Percentiles rank a stretch among this genome's conserved stretches.
Conservation (phyloP, 2,113 vertebrate genomes). For the Caretta caretta region DNA sequence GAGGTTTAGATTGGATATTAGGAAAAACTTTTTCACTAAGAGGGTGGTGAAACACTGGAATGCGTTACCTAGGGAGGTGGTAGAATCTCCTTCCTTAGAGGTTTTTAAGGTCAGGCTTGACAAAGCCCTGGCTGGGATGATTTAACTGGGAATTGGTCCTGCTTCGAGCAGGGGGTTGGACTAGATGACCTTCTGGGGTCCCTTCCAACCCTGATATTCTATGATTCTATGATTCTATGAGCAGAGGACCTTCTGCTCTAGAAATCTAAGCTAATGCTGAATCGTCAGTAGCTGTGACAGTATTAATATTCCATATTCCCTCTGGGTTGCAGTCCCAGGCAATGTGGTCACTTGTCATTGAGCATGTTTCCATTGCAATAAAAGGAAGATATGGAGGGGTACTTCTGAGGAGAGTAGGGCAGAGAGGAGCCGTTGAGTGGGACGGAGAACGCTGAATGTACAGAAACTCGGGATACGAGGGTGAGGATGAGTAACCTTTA, state of each 20-base stretch:
- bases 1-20: too few species aligned
- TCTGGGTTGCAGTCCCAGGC: not conserved
- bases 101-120: too few species aligned
- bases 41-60: too few species aligned
- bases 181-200: too few species aligned
- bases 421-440: not conserved
- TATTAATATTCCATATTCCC: not conserved
- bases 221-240: too few species aligned
- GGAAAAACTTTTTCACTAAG: too few species aligned
- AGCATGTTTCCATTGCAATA: not conserved
- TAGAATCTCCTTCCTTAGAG: too few species aligned
- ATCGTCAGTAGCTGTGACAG: rapidly evolving
- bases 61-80: too few species aligned
- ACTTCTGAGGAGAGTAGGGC: not conserved
- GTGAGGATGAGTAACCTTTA: rapidly evolving
- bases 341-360: rapidly evolving
- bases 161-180: too few species aligned
- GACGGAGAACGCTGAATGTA: not conserved
- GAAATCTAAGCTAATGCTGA: not conserved
- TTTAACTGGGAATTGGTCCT: too few species aligned
- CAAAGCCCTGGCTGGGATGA: too few species aligned
- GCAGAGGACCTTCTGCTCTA: not conserved
- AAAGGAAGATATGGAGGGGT: not conserved
- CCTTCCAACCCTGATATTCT: too few species aligned
- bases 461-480: not conserved